A percentile compares a stretch with the other conserved stretches of the same genome.
Evolutionary conservation across 2,797 vertebrate species (phyloP).

Genomic region (Pseudocheirus occidentalis): DNA sequence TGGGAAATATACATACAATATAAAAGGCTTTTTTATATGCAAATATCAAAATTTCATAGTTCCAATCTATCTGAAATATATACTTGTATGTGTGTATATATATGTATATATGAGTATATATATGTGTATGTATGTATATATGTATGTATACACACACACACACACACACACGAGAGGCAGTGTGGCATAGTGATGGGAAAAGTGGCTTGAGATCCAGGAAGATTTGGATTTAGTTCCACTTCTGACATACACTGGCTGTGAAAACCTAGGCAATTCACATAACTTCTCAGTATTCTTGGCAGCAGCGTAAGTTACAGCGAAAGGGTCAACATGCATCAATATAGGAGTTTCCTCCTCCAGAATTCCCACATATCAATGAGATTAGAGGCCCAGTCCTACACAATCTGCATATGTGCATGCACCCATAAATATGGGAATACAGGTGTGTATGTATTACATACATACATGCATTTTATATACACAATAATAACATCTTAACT

Average conservation of each 20-base stretch:
- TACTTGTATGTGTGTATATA: too few relatives aligned
- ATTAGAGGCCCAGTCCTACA: neutral
- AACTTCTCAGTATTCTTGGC: neutral
- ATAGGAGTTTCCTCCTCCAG: neutral
- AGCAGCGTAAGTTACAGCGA: neutral
- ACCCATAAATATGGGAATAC: neutral
- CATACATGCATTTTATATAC: neutral
- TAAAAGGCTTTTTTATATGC: neutral
- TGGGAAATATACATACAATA: neutral
- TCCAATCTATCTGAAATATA: neutral
- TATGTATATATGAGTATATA: too few relatives aligned
- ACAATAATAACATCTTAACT: neutral
- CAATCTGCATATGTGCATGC: neutral
- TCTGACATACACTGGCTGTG: neutral
- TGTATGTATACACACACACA: too few relatives aligned
- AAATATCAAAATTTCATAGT: neutral
- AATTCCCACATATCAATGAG: neutral
- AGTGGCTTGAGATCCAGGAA: neutral
- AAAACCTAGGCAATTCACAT: neutral
- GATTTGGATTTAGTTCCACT: neutral
- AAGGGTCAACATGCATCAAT: neutral
- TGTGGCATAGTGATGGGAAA: neutral
- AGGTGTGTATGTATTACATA: neutral
- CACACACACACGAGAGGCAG: neutral
- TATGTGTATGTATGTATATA: too few relatives aligned